Evolutionary conservation across 2,888 invertebrate species (phyloP), one percentile per base, ranked within the genome.

Genomic region (Gryllus longicercus): DNA sequence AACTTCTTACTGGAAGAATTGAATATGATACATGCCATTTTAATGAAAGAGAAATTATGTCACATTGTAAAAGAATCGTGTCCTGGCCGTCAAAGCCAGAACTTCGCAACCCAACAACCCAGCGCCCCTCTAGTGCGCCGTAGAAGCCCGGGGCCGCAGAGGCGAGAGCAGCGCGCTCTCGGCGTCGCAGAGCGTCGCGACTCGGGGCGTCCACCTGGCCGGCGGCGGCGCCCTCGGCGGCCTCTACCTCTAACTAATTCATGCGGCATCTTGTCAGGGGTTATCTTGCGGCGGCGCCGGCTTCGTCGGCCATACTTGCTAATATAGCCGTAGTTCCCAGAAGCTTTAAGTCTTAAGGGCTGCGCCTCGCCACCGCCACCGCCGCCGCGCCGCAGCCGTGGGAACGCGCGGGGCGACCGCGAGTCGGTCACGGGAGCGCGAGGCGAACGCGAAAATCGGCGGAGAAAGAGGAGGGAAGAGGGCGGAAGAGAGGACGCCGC

Each of bases 291-390:
- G n/a, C 16, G 4, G 16, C 16, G 16, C 16, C n/a, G 16, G n/a
- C 16, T 63, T 63, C 14, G 63, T 11, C n/a, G 14, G 63, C 63
- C n/a, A 63, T 63, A 63, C 63, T 63, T 63, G 63, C 63, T 63
- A 63, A 63, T 63, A 63, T 63, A 63, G 63, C 63, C n/a, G 63
- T 63, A 63, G 63, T 63, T 63, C 16, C 14, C 63, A 63, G 63
- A 63, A 63, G 63, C 63, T 63, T 12, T 11, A 63, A 63, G 63
- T 63, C n/a, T n/a, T 38, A 38, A 1, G 8, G 16, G 63, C 63
- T 63, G 63, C n/a, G n/a, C 63, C 63, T 63, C 63, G 63, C 63
- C 63, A 16, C 63, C 14, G 3, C 63, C 11, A 63, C 63, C 16
- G 63, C 12, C 16, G 12, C 12, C 63, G 2, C 12, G 63, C 12